A percentile compares a stretch with the other conserved stretches of the same genome.
Conservation (phyloP, 2,797 vertebrate species). For the Sitta carolinensis region DNA sequence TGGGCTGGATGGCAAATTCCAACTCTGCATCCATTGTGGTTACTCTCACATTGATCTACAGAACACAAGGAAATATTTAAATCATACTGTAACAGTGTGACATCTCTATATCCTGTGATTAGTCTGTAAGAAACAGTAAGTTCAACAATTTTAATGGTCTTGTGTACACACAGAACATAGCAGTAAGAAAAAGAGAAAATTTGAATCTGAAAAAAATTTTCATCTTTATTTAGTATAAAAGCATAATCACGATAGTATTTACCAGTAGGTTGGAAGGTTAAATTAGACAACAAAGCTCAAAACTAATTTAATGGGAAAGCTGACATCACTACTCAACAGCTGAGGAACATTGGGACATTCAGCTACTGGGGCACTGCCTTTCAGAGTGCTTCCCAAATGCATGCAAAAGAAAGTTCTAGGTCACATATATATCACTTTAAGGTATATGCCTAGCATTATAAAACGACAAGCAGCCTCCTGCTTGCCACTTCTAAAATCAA, state of each 20-base stretch:
- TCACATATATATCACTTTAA: background rate
- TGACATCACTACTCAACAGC: background rate
- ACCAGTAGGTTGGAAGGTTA: background rate
- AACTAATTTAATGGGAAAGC: background rate
- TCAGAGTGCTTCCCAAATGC: background rate
- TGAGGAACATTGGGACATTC: background rate
- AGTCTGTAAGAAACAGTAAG: background rate
- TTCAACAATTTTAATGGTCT: background rate
- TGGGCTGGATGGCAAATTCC: conserved; percentile 97
- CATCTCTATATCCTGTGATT: background rate
- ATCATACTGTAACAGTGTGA: background rate
- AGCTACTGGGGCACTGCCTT: background rate
- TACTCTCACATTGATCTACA: conserved; percentile 94
- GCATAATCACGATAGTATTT: background rate
- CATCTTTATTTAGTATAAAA: background rate
- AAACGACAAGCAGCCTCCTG: background rate
- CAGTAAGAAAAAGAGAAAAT: background rate
- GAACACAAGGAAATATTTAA: conserved; percentile 42
- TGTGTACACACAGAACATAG: background rate
- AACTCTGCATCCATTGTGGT: conserved; percentile 98
- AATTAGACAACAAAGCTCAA: background rate
- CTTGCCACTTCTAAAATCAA: background rate
- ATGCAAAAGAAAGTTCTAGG: background rate
- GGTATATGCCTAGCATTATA: background rate
- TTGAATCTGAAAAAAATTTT: background rate